Percentiles rank a stretch among this genome's conserved stretches.
phyloP scores from a whole-genome alignment of 1,140 invertebrate genomes.

The Drosophila trapezifrons region DNA sequence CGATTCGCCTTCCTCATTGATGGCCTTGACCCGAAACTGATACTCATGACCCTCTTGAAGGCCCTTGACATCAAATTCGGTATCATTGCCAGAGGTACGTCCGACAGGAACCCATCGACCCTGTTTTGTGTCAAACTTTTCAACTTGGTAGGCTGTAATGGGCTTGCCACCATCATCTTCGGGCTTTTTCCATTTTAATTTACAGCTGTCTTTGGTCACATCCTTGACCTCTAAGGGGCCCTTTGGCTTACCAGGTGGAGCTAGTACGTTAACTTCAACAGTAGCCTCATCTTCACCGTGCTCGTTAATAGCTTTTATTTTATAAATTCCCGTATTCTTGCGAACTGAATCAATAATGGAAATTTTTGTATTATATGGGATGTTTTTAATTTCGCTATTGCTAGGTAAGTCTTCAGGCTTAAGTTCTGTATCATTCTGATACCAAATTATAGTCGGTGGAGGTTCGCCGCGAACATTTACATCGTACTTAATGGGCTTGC shows the following conservation, averaged over 20 bases:
- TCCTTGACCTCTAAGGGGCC: slow-evolving; percentile 97
- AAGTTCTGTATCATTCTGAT: slow-evolving; percentile 85
- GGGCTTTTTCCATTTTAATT: slow-evolving; percentile 98
- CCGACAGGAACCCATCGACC: slow-evolving; percentile 97
- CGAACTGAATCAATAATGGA: slow-evolving; percentile 93
- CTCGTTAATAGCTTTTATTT: slow-evolving; percentile 95
- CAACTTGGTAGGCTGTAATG: slow-evolving; percentile 97
- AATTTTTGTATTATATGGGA: slow-evolving; percentile 97
- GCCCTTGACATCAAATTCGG: slow-evolving; percentile 95
- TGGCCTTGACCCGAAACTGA: slow-evolving; percentile 98
- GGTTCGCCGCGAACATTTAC: slow-evolving; percentile 97
- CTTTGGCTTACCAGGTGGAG: slow-evolving; percentile 92
- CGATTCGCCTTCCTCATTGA: slow-evolving; percentile 98
- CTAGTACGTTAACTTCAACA: slow-evolving; percentile 95
- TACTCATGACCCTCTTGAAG: slow-evolving; percentile 97
- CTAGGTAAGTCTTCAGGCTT: slow-evolving; percentile 85
- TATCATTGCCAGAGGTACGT: slow-evolving; percentile 89
- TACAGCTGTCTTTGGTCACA: slow-evolving; percentile 94
- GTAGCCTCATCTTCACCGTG: slow-evolving; percentile 97
- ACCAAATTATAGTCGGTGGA: slow-evolving; percentile 95
- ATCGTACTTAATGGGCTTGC: slow-evolving; percentile 96
- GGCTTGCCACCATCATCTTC: slow-evolving; percentile 99
- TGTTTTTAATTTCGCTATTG: slow-evolving; percentile 93
- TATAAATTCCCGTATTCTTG: slow-evolving; percentile 95
- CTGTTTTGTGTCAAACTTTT: slow-evolving; percentile 97